Evolutionary conservation across 1,140 invertebrate genomes (phyloP), one percentile per base, ranked within the genome.

Genomic region (Gryon sp.): DNA sequence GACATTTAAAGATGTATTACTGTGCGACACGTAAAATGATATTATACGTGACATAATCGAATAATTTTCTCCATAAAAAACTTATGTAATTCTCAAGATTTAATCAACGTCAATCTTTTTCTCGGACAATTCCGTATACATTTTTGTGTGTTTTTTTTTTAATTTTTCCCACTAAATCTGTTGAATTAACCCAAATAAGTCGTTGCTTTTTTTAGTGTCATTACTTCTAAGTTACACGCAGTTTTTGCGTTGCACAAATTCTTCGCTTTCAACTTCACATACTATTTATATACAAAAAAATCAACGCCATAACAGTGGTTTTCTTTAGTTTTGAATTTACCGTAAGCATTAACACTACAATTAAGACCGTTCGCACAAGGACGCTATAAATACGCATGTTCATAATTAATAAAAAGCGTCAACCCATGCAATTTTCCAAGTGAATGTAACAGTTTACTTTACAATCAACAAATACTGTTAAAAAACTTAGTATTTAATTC

Each of bases 31-130:
- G 19, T 20, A 43, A 30, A 32, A 57, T 57, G 40, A 55, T 43
- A 43, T 57, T 24, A 11, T 16, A 22, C 19, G 15, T 36, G n/a
- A 12, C 46, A 32, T 36, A 46, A 60, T 60, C 32, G 43, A 9
- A 18, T 48, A 62, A 48, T 46, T 62, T 40, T 36, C 19, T 38
- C 24, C 20, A 30, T 48, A 62, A 62, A 48, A 26, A 14, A 11
- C 11, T 34, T 34, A 34, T 34, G 14, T 34, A 34, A 34, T 15
- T 34, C 11, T 30, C n/a, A n/a, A n/a, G n/a, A n/a, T n/a, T n/a
- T n/a, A n/a, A n/a, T n/a, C n/a, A n/a, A n/a, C n/a, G n/a, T n/a
- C n/a, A n/a, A n/a, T n/a, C n/a, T n/a, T n/a, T n/a, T n/a, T n/a
- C n/a, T n/a, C n/a, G n/a, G n/a, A n/a, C n/a, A n/a, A n/a, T n/a